phyloP scores from a whole-genome alignment of 1,140 invertebrate species.

The Asbolus verrucosus region DNA sequence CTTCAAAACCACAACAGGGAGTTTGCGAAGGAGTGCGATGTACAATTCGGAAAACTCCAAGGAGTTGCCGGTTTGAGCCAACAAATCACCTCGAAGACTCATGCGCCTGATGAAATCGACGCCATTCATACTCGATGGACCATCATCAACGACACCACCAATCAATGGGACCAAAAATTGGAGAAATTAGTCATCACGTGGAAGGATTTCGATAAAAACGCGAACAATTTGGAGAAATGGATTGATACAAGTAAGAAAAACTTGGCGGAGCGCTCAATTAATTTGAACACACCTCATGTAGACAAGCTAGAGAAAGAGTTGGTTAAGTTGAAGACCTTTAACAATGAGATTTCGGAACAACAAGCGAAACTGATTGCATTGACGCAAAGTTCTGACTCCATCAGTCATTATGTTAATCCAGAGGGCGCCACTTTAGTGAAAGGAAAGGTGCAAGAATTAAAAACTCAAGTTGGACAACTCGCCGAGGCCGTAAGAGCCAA shows the following conservation, averaged over 20 bases:
- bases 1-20: slow-evolving; percentile 76
- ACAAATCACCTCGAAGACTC: slow-evolving; percentile 78
- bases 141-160: slow-evolving; percentile 78
- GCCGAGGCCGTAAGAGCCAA: slow-evolving; percentile 79
- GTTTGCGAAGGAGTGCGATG: slow-evolving; percentile 82
- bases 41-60: slow-evolving; percentile 79
- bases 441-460: slow-evolving; percentile 78
- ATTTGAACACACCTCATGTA: slow-evolving; percentile 75
- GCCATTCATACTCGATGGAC: slow-evolving; percentile 84
- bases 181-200: slow-evolving; percentile 84
- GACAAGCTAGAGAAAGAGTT: slow-evolving; percentile 80
- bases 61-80: slow-evolving; percentile 78
- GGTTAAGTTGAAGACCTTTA: slow-evolving; percentile 79
- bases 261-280: slow-evolving; percentile 68
- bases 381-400: slow-evolving; percentile 82
- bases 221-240: slow-evolving; percentile 79
- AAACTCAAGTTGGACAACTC: slow-evolving; percentile 76
- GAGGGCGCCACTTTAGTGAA: slow-evolving; percentile 81
- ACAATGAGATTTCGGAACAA: slow-evolving; percentile 84
- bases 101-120: slow-evolving; percentile 84
- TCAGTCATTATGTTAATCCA: slow-evolving; percentile 79
- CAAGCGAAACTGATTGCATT: slow-evolving; percentile 84
- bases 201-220: slow-evolving; percentile 82
- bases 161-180: slow-evolving; percentile 80
- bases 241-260: slow-evolving; percentile 75